phyloP scores from a whole-genome alignment of 2,797 vertebrate genomes.

The Macropus fuliginosus region DNA sequence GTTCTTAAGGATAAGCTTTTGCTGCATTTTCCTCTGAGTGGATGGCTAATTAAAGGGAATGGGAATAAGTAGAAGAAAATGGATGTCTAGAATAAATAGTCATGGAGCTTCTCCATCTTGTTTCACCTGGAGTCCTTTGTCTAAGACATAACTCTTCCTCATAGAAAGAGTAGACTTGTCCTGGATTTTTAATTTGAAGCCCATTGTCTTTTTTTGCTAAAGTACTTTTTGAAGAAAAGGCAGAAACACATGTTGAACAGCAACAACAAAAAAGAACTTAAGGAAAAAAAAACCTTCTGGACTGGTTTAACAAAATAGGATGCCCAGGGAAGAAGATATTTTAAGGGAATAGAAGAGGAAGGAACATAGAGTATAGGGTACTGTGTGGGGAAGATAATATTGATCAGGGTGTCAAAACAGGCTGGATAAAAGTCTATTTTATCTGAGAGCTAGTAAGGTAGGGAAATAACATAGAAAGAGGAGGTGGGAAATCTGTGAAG shows the following conservation, averaged over 20 bases:
- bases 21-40: too few relatives aligned
- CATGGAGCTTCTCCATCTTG: background rate
- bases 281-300: background rate
- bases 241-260: background rate
- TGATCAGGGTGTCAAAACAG: background rate
- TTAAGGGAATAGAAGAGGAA: background rate
- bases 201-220: background rate
- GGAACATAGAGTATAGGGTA: background rate
- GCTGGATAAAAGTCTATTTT: background rate
- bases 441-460: conserved; percentile 15
- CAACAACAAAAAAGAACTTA: background rate
- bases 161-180: background rate
- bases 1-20: background rate
- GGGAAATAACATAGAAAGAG: conserved; percentile 29
- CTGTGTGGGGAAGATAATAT: background rate
- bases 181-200: background rate
- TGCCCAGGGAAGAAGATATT: background rate
- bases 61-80: background rate
- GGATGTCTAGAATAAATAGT: background rate
- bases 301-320: background rate
- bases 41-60: background rate
- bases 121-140: background rate
- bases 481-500: conserved; percentile 2
- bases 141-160: background rate
- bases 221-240: background rate